Base-by-base conservation (phyloP, 1,140 invertebrate genomes). In the Orussus abietinus region DNA sequence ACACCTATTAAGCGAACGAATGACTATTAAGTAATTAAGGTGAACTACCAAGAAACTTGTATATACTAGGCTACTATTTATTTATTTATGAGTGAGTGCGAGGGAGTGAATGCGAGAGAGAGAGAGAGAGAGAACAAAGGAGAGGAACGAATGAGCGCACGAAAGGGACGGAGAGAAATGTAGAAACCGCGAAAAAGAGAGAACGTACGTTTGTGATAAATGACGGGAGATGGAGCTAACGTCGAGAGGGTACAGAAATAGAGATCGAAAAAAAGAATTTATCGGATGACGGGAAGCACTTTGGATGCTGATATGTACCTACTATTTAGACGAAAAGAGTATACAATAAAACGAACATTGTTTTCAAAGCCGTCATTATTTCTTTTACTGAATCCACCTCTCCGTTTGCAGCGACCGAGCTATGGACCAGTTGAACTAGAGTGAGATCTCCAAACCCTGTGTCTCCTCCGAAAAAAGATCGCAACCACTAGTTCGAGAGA, bases 281-380 rank as follows among this genome's bases (percentile, higher is more conserved):
- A 38, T 33, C 44, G 51, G 44, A 59, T 17, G 42, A 59, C 49
- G 42, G 47, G 55, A 47, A 57, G 49, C 47, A 56, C 52, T 62
- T 62, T 60, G 60, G 63, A 64, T 56, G 53, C 56, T 51, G 37
- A 50, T 51, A 56, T 56, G 55, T 68, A 66, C 53, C 53, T 60
- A 62, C 35, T 53, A 57, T 44, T 47, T 19, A 57, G 46, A 47
- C 51, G 57, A 64, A 59, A 53, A 51, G 59, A 61, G 53, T 60
- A 65, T 51, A 68, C 53, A 66, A 68, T 65, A 68, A 66, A 68
- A 50, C 53, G 59, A 65, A 64, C 53, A 63, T 59, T 64, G 59
- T 68, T 68, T 68, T 65, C 65, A 68, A 59, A 51, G 34, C n/a
- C n/a, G n/a, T n/a, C n/a, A n/a, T n/a, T n/a, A n/a, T n/a, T n/a